Conservation (phyloP, 2,113 vertebrate species). For the Cromileptes altivelis region DNA sequence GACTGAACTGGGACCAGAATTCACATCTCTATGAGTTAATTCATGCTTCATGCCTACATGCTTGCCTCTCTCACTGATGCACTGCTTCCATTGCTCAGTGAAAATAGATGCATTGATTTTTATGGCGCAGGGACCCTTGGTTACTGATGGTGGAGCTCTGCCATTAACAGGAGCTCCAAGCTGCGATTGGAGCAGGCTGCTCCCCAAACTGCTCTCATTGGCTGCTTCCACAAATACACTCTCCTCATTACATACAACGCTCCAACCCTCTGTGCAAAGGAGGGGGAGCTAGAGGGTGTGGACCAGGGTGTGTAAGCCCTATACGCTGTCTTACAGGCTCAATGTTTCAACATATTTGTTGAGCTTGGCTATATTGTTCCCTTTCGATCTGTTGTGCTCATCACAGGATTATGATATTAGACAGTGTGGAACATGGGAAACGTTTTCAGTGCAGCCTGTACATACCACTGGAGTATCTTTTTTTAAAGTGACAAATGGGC, state of each 20-base stretch:
- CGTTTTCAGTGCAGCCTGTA: no score
- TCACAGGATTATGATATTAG: background rate
- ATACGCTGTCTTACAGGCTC: constrained; percentile 44
- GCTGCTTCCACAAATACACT: constrained; percentile 64
- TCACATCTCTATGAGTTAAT: background rate
- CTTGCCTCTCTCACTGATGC: background rate
- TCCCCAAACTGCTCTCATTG: constrained; percentile 68
- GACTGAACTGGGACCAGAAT: background rate
- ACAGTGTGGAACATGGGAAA: background rate
- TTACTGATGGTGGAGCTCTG: constrained; percentile 71
- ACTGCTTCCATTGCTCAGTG: constrained; percentile 6
- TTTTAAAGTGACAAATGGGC: background rate
- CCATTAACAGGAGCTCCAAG: constrained; percentile 43
- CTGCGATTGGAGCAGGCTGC: constrained; percentile 73
- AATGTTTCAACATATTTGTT: no score
- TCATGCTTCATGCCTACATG: background rate
- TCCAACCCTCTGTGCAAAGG: constrained; percentile 39
- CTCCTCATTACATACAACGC: constrained; percentile 72
- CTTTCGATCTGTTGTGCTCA: background rate
- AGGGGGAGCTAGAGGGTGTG: background rate
- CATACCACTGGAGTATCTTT: background rate
- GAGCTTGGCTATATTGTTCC: background rate
- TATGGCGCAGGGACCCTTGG: constrained; percentile 60
- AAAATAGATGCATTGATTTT: constrained; percentile 51
- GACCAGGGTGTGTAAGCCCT: accelerated